Evolutionary conservation across 2,888 invertebrate genomes (phyloP).

Genomic region (Meiosimyza decipiens): DNA sequence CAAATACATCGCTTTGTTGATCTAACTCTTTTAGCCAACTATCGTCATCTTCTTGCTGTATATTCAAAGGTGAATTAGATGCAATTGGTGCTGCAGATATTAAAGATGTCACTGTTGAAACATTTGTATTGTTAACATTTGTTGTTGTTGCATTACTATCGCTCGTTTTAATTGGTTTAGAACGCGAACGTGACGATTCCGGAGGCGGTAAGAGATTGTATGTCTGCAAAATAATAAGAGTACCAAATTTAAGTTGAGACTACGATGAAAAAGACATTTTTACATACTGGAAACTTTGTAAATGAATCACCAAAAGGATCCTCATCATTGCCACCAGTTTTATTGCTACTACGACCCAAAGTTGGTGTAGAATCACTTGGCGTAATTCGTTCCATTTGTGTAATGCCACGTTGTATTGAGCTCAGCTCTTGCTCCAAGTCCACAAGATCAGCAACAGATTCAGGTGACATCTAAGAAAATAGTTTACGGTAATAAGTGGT

Average conservation of each 20-base stretch:
- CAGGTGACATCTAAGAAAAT: slow-evolving; percentile 64
- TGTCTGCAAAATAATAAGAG: slow-evolving; percentile 49
- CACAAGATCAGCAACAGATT: slow-evolving; percentile 82
- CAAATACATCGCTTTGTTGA: slow-evolving; percentile 61
- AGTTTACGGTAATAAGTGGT: neutral
- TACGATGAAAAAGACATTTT: neutral
- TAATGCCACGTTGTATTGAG: slow-evolving; percentile 86
- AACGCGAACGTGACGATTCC: slow-evolving; percentile 64
- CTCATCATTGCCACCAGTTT: slow-evolving; percentile 67
- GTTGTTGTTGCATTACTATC: slow-evolving; percentile 44
- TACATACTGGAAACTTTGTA: slow-evolving; percentile 68
- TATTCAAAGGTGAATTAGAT: slow-evolving; percentile 42
- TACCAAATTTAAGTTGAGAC: neutral
- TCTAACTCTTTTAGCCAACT: slow-evolving; percentile 62
- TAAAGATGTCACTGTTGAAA: slow-evolving; percentile 44
- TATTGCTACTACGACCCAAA: slow-evolving; percentile 21
- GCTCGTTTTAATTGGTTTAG: slow-evolving; percentile 60
- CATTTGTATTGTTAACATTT: slow-evolving; percentile 30
- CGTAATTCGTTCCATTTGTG: slow-evolving; percentile 88
- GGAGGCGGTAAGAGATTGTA: slow-evolving; percentile 66
- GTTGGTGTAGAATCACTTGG: slow-evolving; percentile 76
- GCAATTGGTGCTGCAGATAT: slow-evolving; percentile 45
- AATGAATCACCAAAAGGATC: slow-evolving; percentile 84
- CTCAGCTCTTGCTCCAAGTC: slow-evolving; percentile 89
- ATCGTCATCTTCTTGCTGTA: slow-evolving; percentile 56